A percentile compares a stretch with the other conserved stretches of the same genome.
phyloP scores from a whole-genome alignment of 2,113 vertebrate genomes.

The Pterophyllum scalare region DNA sequence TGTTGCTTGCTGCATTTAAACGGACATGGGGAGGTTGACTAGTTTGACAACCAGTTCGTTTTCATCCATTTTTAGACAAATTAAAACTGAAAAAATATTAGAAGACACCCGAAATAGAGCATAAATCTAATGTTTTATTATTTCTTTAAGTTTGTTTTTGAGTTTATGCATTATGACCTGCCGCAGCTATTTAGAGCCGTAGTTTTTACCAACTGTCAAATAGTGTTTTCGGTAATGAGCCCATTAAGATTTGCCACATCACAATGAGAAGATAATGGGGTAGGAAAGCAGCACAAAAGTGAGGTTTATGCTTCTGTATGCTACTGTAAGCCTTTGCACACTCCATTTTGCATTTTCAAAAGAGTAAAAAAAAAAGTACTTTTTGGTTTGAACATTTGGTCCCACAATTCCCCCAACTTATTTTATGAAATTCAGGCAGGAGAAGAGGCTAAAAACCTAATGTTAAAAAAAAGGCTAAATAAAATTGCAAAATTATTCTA shows the following conservation, averaged over 20 bases:
- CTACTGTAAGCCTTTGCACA: background rate
- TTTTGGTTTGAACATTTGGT: background rate
- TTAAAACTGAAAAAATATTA: accelerated
- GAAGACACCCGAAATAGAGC: background rate
- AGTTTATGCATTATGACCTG: accelerated
- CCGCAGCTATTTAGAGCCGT: background rate
- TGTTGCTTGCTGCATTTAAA: too few relatives aligned
- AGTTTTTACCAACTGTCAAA: background rate
- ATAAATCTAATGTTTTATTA: background rate
- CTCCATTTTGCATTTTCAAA: background rate
- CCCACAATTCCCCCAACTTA: background rate
- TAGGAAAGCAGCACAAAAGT: background rate
- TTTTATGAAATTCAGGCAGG: background rate
- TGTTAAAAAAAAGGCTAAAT: background rate
- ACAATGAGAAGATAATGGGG: background rate
- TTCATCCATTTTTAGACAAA: background rate
- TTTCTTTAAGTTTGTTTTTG: background rate
- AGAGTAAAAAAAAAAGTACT: background rate
- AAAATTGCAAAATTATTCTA: background rate
- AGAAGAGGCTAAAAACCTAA: background rate
- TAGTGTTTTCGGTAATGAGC: background rate
- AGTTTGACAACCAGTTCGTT: background rate
- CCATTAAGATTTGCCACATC: background rate
- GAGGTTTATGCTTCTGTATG: background rate
- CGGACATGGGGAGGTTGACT: background rate